Evolutionary conservation across 2,888 invertebrate genomes (phyloP), one percentile per base, ranked within the genome.

Genomic region (Apantesis nais): DNA sequence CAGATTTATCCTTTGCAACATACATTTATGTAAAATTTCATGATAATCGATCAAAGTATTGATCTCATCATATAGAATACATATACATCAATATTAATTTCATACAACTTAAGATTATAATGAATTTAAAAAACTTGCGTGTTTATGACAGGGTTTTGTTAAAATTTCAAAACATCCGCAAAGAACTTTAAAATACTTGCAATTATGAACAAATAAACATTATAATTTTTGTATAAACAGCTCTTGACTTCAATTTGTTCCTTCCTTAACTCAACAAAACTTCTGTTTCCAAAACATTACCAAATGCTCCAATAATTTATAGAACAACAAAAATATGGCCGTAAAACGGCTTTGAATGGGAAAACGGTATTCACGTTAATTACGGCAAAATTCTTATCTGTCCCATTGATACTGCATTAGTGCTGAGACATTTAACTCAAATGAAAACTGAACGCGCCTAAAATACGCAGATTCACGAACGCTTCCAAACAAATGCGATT

Each of bases 351-450:
- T 83, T 80, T 82, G 75, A 85, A 83, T 83, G 66, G 73, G 68
- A 64, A 73, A 75, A 72, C 74, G 74, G 72, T 80, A 82, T 79
- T 79, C 72, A 37, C 81, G 83, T 85, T 89, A 89, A 89, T 88
- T 89, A 86, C 83, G 74, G 60, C 77, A 63, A 80, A 84, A 83
- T 79, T 85, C 85, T 85, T 88, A 89, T 88, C 88, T 79, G 72
- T 75, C 52, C 87, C 83, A 88, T 88, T 87, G 88, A 87, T 85
- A 86, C 76, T 82, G 70, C 72, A 85, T 90, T 89, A 89, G 78
- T 84, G 71, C 76, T 88, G 74, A 76, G 81, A 90, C 88, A 90
- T 90, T 90, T 77, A 82, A 76, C 84, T 71, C 79, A 74, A 89
- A 89, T 88, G 83, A 81, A 83, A 75, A 70, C 72, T 37, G 78